Evolutionary conservation across 1,140 invertebrate species (phyloP).

Genomic region (Chrysopa pallens): DNA sequence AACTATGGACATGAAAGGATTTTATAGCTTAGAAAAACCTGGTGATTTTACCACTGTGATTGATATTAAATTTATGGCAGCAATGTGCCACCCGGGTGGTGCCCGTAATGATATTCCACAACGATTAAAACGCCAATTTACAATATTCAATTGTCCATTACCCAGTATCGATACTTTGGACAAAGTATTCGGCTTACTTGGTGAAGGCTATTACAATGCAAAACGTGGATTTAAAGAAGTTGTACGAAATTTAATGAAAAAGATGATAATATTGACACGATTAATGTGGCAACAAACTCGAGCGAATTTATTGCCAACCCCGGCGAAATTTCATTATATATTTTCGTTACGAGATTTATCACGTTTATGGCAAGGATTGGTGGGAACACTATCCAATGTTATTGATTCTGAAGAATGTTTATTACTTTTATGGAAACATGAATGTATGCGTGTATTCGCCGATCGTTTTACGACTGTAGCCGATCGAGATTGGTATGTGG

Average conservation of each 20-base stretch:
- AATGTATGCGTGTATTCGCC: constrained; percentile 79
- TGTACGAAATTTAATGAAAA: constrained; percentile 64
- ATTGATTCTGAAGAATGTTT: constrained; percentile 63
- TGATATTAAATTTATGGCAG: constrained; percentile 83
- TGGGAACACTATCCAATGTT: constrained; percentile 64
- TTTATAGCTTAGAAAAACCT: constrained; percentile 92
- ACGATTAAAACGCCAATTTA: constrained; percentile 85
- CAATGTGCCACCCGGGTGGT: constrained; percentile 85
- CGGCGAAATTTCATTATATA: constrained; percentile 94
- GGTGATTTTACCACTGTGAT: constrained; percentile 86
- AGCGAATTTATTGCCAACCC: constrained; percentile 70
- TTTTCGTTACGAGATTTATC: constrained; percentile 89
- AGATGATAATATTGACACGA: constrained; percentile 62
- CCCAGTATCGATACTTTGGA: constrained; percentile 69
- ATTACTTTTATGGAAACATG: constrained; percentile 91
- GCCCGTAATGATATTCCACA: constrained; percentile 92
- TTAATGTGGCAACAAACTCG: constrained; percentile 76
- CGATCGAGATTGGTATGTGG: constrained; percentile 69
- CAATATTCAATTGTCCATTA: constrained; percentile 88
- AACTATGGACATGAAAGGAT: constrained; percentile 92
- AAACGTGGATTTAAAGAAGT: constrained; percentile 74
- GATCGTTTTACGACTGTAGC: constrained; percentile 65
- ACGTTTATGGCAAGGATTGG: constrained; percentile 93
- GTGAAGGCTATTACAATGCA: constrained; percentile 71
- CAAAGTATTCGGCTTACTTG: constrained; percentile 72